Percentiles rank a stretch among this genome's conserved stretches.
Evolutionary conservation across 2,797 vertebrate species (phyloP).

Genomic region (Crypturellus tataupa): DNA sequence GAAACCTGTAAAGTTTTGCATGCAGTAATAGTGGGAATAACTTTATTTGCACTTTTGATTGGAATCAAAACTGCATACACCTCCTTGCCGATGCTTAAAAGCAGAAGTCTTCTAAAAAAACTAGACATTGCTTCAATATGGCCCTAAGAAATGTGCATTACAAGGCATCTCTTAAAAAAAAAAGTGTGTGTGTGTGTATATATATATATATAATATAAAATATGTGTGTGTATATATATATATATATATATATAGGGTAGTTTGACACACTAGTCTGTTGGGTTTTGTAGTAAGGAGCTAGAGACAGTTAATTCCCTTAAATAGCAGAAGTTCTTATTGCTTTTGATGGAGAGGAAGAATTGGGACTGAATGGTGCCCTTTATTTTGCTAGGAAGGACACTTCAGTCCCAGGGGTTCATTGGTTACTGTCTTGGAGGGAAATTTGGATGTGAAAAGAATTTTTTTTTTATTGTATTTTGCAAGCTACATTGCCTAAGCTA

Average conservation of each 20-base stretch:
- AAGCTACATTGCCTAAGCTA: background rate
- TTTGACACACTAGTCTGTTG: background rate
- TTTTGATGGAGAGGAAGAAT: background rate
- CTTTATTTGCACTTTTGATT: background rate
- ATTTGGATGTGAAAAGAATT: background rate
- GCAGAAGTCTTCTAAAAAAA: background rate
- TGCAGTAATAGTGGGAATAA: fast-evolving
- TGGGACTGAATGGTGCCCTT: background rate
- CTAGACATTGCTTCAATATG: fast-evolving
- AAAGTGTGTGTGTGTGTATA: no score
- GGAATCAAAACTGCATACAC: no score
- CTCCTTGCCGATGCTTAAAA: background rate
- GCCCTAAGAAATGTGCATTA: fast-evolving
- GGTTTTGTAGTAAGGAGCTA: background rate
- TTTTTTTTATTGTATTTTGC: background rate
- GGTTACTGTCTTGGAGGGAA: background rate
- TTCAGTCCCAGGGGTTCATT: background rate
- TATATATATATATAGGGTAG: no score
- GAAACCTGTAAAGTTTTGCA: fast-evolving
- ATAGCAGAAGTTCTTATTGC: background rate
- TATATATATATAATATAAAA: no score
- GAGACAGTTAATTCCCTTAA: background rate
- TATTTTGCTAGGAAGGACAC: background rate
- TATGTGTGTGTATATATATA: no score
- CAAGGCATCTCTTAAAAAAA: background rate